Evolutionary conservation across 92 coral and sea anemone species (phyloP).

Genomic region (Scolanthus callimorphus): DNA sequence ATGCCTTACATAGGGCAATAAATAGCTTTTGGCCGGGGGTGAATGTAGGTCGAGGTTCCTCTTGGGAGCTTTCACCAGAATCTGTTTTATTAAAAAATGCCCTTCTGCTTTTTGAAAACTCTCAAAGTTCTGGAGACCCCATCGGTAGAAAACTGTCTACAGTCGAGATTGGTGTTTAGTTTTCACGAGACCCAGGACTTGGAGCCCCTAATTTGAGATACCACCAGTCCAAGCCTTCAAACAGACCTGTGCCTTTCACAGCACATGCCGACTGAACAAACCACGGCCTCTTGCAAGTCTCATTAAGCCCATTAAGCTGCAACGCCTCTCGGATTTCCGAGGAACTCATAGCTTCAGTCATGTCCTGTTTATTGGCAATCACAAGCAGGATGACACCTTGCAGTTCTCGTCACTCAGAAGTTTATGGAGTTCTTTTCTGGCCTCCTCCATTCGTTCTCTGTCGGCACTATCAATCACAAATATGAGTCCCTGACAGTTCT

Average conservation of each 20-base stretch:
- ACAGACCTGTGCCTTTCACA: slow-evolving; percentile 87
- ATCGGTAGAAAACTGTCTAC: too few relatives aligned
- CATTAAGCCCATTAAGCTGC: slow-evolving; percentile 58
- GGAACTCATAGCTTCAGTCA: slow-evolving; percentile 82
- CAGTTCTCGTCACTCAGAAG: slow-evolving; percentile 76
- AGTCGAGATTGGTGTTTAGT: too few relatives aligned
- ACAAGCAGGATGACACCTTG: slow-evolving; percentile 75
- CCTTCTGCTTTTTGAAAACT: too few relatives aligned
- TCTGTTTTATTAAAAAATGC: too few relatives aligned
- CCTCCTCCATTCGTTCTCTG: slow-evolving; percentile 80
- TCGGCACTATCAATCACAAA: slow-evolving; percentile 94
- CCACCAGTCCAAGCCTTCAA: slow-evolving; percentile 96
- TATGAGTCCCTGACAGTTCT: slow-evolving; percentile 85
- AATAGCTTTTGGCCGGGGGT: too few relatives aligned
- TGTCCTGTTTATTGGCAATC: slow-evolving; percentile 94
- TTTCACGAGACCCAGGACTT: slow-evolving; percentile 46
- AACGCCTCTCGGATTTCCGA: slow-evolving; percentile 92
- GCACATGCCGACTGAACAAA: slow-evolving; percentile 95
- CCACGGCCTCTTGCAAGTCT: slow-evolving; percentile 79
- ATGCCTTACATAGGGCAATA: too few relatives aligned
- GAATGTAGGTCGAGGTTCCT: too few relatives aligned
- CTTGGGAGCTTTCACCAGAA: too few relatives aligned
- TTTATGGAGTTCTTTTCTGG: slow-evolving; percentile 68
- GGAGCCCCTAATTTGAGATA: slow-evolving; percentile 71
- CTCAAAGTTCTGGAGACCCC: too few relatives aligned